Base-by-base conservation (phyloP, 1,140 invertebrate genomes). In the Drosophila takahashii region DNA sequence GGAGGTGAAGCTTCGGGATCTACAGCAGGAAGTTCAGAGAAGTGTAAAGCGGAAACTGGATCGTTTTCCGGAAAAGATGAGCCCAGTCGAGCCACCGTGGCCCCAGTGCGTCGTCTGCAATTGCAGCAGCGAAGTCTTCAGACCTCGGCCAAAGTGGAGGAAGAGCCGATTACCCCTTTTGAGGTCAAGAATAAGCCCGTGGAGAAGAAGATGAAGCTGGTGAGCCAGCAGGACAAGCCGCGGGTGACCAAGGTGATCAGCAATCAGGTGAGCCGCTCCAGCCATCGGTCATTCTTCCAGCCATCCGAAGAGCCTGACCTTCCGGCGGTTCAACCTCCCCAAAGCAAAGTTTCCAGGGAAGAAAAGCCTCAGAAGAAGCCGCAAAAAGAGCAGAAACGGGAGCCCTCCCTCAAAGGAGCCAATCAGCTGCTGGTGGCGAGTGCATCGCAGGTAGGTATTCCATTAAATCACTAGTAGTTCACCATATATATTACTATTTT, bases 351-450 rank as follows among this genome's bases (percentile, higher is more conserved):
- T 16, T 27, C 18, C 11, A 6, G 22, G 2, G 13, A 58, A 1
- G 18, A 5, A 15, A 34, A 7, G 15, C 44, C 1, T n/a, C 9
- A 29, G 0, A 39, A 26, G 18, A 59, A 36, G 16, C 15, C 16
- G 16, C 8, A 10, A 4, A 42, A 15, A 10, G 18, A 36, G 32
- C 9, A n/a, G 18, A 5, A n/a, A 7, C 1, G 15, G 7, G 8
- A 45, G 16, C 29, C 13, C 11, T 2, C 41, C 0, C 4, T 13
- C 3, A 83, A 59, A 16, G 41, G 42, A 10, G 44, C 29, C 9
- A 52, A 76, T 59, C 80, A 70, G 7, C 18, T 76, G 44, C 39
- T 83, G 10, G 56, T 41, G 1, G 58, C 81, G 16, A 85, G 72
- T 36, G 72, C 71, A n/a, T 34, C 66, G 6, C 71, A 84, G 39